Evolutionary conservation across 2,888 invertebrate genomes (phyloP), one percentile per base, ranked within the genome.

Genomic region (Caenorhabditis zanzibari): DNA sequence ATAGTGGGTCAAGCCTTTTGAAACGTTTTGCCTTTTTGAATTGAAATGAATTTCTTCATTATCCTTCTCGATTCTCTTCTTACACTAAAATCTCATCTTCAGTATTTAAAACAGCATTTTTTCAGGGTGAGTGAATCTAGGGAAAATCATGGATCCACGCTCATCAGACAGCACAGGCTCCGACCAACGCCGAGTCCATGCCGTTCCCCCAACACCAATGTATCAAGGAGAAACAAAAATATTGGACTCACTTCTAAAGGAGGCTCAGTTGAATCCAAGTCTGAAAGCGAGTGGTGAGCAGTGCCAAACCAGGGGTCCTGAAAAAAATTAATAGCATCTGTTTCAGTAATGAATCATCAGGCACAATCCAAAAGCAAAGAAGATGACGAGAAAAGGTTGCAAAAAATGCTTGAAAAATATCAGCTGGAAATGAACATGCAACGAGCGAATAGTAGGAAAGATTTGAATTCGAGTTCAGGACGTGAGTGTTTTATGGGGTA

Each of bases 371-470:
- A 79, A 64, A 68, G 56, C 56, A 81, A 81, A 26, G 82, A 87
- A n/a, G 86, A 85, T 12, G 87, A 87, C 56, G 90, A 90, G 28
- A 72, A 82, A 28, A 87, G 89, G 44, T 73, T 91, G 49, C 89
- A 89, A 63, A 86, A 85, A 58, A 91, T 91, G 91, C 81, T 91
- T 22, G 91, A 91, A 49, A 91, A 91, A 75, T 91, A 91, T 71
- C 88, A 90, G 32, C 58, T 79, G 59, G 81, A 86, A 49, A 82
- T 86, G 69, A 86, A 88, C 66, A 77, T 82, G 64, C 88, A 85
- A 38, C 74, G 75, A 56, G 73, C 73, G n/a, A 79, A 72, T 52
- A 79, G 71, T 32, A 35, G 79, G 64, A 79, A 64, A 26, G 79
- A 79, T 24, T 41, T 79, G 61, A 61, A 77, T 22, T 44, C 66